Conservation (phyloP, 2,797 vertebrate species). For the Pteropus rufus region DNA sequence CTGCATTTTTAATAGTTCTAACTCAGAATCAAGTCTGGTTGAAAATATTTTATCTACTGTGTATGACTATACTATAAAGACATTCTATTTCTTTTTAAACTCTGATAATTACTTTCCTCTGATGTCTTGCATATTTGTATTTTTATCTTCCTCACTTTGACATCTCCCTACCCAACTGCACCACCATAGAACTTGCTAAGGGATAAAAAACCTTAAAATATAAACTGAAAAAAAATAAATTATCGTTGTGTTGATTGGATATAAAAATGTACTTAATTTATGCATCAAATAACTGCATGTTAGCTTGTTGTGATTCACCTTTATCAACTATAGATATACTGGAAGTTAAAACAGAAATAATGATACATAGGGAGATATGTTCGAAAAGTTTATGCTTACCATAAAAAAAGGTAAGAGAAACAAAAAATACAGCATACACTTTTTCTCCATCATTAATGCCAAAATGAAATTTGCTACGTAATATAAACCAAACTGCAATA, state of each 20-base stretch:
- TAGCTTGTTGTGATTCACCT: neutral
- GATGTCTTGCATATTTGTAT: neutral
- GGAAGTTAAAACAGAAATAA: neutral
- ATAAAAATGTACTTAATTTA: neutral
- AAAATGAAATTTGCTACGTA: conserved; percentile 41
- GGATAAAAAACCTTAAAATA: neutral
- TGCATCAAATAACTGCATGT: neutral
- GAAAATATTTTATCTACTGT: neutral
- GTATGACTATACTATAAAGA: rapidly evolving
- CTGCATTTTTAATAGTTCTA: neutral
- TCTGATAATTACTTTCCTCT: neutral
- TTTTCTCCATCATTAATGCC: conserved; percentile 81
- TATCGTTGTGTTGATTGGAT: neutral
- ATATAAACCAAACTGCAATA: conserved; percentile 74
- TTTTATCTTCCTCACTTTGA: neutral
- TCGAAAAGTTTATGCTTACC: conserved; percentile 81
- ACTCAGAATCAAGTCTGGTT: neutral
- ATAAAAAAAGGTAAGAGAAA: conserved; percentile 79
- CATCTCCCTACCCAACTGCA: rapidly evolving
- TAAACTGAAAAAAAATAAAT: neutral
- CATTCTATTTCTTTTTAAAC: neutral
- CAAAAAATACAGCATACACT: conserved; percentile 78
- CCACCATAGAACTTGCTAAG: too few species aligned
- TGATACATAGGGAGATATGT: neutral
- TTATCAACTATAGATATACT: neutral